Conservation (phyloP, 2,113 vertebrate species). For the Microcebus ravelobensis region DNA sequence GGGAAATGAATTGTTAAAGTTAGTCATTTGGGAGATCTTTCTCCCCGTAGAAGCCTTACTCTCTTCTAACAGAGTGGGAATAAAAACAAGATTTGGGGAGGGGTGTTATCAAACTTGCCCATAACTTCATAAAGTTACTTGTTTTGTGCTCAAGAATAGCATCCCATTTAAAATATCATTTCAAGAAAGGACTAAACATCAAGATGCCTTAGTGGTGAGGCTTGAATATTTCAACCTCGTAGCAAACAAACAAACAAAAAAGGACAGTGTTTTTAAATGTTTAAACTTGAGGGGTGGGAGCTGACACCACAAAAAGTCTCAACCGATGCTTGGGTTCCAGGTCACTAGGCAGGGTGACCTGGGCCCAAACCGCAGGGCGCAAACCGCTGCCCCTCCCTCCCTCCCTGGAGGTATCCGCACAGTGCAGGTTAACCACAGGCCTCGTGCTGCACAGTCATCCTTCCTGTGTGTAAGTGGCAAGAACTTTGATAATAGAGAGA, state of each 20-base stretch:
- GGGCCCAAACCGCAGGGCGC: neutral
- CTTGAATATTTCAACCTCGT: neutral
- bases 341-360: neutral
- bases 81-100: neutral
- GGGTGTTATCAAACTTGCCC: neutral
- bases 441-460: neutral
- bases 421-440: slow-evolving; percentile 60
- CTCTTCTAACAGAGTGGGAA: neutral
- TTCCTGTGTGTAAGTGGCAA: slow-evolving; percentile 22
- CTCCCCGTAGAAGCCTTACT: neutral
- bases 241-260: neutral
- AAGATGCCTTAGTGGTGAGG: neutral
- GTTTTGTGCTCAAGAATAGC: neutral
- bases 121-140: neutral
- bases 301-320: neutral
- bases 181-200: neutral
- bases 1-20: neutral
- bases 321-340: neutral
- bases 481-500: slow-evolving; percentile 41
- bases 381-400: neutral
- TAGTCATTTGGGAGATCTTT: neutral
- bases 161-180: neutral
- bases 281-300: neutral
- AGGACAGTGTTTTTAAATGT: neutral
- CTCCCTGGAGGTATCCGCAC: slow-evolving; percentile 23